Evolutionary conservation across 2,797 vertebrate species (phyloP), one percentile per base, ranked within the genome.

Genomic region (Chloroceryle inda): DNA sequence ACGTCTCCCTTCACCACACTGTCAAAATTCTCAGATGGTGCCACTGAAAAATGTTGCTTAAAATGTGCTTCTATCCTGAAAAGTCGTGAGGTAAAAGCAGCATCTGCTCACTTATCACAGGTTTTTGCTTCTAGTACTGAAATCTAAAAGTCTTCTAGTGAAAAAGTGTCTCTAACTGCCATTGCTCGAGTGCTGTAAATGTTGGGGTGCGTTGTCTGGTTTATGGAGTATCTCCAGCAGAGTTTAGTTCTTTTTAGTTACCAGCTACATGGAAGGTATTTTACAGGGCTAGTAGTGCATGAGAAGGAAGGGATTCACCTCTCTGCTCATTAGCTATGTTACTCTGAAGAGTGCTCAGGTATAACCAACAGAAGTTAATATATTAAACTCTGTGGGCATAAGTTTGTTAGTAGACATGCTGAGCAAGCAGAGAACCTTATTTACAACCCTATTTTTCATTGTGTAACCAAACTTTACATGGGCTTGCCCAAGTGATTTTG

Each of bases 11-110:
- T 8, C 26, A 37, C 19, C 19, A 27, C 40, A 6, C 37, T 84
- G 79, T 76, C 72, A 81, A 50, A 72, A 83, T 56, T 67, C 19
- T 92, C 78, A 92, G 85, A 71, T 81, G 72, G 87, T 64, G 42
- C 37, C 67, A 45, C 58, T 67, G 71, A 85, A 72, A 50, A 68
- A 42, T 0, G 0, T 67, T 80, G 47, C 38, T 64, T 55, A 38
- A 93, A 94, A 90, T 84, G 59, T 63, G 35, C 49, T 92, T 82
- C 49, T 67, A 37, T n/a, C 17, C 69, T 31, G 33, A 72, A 53
- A 88, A 95, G 61, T 68, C 21, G 4, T 42, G 74, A 92, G 75
- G 53, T 89, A 64, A 85, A 88, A 64, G 27, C 42, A 42, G 49
- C 49, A 81, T 85, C 91, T 94, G 75, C 72, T 87, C 31, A 22